phyloP scores from a whole-genome alignment of 2,888 invertebrate species.

The Tetropium fuscum region DNA sequence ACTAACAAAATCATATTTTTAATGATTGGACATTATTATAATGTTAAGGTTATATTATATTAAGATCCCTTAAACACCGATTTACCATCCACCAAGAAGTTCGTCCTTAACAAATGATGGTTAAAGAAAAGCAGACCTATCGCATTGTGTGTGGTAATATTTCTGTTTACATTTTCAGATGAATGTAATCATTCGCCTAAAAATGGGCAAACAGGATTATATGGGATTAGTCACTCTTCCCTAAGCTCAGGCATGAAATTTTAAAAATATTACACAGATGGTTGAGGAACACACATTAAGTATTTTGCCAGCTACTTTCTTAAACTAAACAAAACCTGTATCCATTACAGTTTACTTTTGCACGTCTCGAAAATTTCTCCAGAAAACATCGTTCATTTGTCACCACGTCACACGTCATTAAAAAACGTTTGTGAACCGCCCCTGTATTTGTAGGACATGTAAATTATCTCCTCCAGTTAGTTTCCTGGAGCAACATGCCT shows the following conservation, averaged over 20 bases:
- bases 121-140: constrained; percentile 4
- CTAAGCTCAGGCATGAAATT: constrained; percentile 26
- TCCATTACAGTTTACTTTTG: constrained; percentile 5
- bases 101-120: constrained; percentile 10
- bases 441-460: constrained; percentile 13
- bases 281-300: neutral
- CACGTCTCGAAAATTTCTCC: neutral
- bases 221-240: constrained; percentile 43
- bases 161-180: constrained; percentile 44
- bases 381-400: constrained; percentile 12
- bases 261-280: constrained; percentile 21
- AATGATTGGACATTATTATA: too few species aligned
- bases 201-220: constrained; percentile 52
- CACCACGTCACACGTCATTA: constrained; percentile 21
- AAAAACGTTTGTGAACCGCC: constrained; percentile 13
- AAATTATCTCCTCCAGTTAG: constrained; percentile 11
- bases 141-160: constrained; percentile 44
- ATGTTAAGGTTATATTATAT: too few species aligned
- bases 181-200: constrained; percentile 41
- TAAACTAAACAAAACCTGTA: constrained; percentile 22
- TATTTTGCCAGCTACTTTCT: constrained; percentile 14
- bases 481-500: constrained; percentile 2
- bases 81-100: constrained; percentile 18
- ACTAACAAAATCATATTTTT: too few species aligned
- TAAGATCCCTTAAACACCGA: neutral